These are phyloP conservation scores for Sesamia inferens DNA, from an alignment of 2,888 invertebrate genomes.

Conservation along the genomic window DNA sequence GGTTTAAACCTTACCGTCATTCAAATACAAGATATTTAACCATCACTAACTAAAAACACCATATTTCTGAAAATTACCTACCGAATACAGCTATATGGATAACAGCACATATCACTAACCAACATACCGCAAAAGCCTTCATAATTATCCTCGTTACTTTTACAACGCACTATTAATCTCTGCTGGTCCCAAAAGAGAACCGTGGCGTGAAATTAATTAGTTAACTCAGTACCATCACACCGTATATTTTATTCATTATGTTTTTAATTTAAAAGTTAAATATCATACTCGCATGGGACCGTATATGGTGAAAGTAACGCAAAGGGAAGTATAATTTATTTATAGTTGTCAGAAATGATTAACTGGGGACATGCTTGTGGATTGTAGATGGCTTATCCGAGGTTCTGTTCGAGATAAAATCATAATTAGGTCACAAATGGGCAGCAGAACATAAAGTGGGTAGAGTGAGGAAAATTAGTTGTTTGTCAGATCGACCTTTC, in stretches of 20 bases:
- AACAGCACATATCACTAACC: slow-evolving; percentile 2
- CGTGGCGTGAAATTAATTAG: slow-evolving; percentile 53
- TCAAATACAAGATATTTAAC: neutral
- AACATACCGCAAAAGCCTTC: slow-evolving; percentile 5
- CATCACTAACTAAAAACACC: neutral
- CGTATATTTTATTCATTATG: slow-evolving; percentile 62
- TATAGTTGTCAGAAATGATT: slow-evolving; percentile 34
- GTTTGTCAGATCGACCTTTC: neutral
- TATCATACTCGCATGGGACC: slow-evolving; percentile 48
- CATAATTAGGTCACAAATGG: neutral
- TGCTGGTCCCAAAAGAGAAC: slow-evolving; percentile 23
- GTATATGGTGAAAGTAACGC: slow-evolving; percentile 35
- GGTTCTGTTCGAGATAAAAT: neutral
- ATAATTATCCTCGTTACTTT: slow-evolving; percentile 36
- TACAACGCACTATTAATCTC: slow-evolving; percentile 53
- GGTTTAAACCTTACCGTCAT: neutral
- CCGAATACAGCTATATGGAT: neutral
- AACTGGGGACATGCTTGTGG: slow-evolving; percentile 3
- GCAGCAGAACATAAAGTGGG: neutral
- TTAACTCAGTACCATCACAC: slow-evolving; percentile 43
- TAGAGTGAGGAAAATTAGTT: neutral
- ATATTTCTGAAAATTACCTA: neutral
- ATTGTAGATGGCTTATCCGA: neutral
- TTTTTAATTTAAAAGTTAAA: slow-evolving; percentile 72
- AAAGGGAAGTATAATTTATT: slow-evolving; percentile 46